These are phyloP conservation scores for Branchinecta sandiegonensis DNA, from an alignment of 2,888 invertebrate genomes.

Conservation along the genomic window DNA sequence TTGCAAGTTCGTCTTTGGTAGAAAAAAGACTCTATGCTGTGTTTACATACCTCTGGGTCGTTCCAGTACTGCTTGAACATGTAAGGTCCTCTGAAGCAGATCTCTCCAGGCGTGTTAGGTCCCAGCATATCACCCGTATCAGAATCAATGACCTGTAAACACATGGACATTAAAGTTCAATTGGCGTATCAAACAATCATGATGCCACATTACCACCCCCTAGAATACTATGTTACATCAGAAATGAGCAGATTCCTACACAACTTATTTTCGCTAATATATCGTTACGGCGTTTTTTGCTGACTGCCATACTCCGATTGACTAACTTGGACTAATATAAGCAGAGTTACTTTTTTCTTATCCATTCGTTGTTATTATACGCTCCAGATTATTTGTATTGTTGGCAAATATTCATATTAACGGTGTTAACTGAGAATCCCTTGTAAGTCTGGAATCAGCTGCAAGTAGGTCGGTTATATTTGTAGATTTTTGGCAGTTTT, in stretches of 20 bases:
- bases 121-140: not conserved
- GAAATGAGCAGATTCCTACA: too few relatives aligned
- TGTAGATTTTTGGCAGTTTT: too few relatives aligned
- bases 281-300: too few relatives aligned
- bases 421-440: too few relatives aligned
- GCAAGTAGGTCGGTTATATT: too few relatives aligned
- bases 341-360: not conserved
- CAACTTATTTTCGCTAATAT: too few relatives aligned
- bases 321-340: not conserved
- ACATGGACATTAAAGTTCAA: not conserved
- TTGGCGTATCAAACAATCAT: not conserved
- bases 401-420: too few relatives aligned
- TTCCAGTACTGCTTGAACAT: slow-evolving; percentile 15
- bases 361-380: not conserved
- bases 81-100: slow-evolving; percentile 12
- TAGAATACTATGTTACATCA: too few relatives aligned
- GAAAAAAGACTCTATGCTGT: not conserved
- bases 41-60: slow-evolving; percentile 1
- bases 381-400: not conserved
- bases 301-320: not conserved
- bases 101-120: slow-evolving; percentile 5
- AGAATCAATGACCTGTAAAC: not conserved
- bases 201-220: too few relatives aligned
- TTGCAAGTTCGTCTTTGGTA: not conserved
- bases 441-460: too few relatives aligned